Evolutionary conservation across 2,113 vertebrate genomes (phyloP), one percentile per base, ranked within the genome.

Genomic region (Seriola aureovittata): DNA sequence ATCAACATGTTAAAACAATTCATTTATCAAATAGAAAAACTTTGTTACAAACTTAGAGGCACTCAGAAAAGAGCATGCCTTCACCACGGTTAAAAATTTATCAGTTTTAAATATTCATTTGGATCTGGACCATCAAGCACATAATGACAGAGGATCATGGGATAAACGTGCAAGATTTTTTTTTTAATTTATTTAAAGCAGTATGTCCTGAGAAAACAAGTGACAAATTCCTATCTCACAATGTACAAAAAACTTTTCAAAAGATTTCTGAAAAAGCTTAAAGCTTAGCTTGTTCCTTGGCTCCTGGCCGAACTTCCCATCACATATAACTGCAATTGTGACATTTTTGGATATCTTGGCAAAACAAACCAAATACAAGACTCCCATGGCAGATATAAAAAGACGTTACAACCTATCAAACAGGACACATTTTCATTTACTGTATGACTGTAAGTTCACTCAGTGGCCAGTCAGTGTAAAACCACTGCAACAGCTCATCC

Each of bases 1-100:
- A 89, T 90, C 91, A 88, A 85, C 85, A 82, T 63, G 36, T 54
- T 23, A 78, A 73, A 81, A 84, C 50, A 85, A 57, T 54, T n/a
- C 8, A 55, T 78, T 73, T 29, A 36, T 78, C 32, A 86, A 62
- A 78, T n/a, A 84, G 19, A 60, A 70, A 83, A 64, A 69, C 65
- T 64, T 55, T 55, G 8, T n/a, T 78, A 11, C 4, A 54, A 48
- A 54, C 8, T 19, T 2, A 58, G 25, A 48, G 21, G 14, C n/a
- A 73, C 23, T 69, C 12, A 62, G 44, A 62, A 62, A 58, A 52
- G 54, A 25, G 10, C 54, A 38, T 34, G 17, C 17, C 7, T 25
- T 29, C 5, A n/a, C 19, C 17, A 38, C 3, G 9, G 60, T n/a
- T 38, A 8, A 52, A 40, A 40, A 57, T n/a, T 16, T 21, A 65